Evolutionary conservation across 2,888 invertebrate genomes (phyloP).

Genomic region (Argyresthia albistria): DNA sequence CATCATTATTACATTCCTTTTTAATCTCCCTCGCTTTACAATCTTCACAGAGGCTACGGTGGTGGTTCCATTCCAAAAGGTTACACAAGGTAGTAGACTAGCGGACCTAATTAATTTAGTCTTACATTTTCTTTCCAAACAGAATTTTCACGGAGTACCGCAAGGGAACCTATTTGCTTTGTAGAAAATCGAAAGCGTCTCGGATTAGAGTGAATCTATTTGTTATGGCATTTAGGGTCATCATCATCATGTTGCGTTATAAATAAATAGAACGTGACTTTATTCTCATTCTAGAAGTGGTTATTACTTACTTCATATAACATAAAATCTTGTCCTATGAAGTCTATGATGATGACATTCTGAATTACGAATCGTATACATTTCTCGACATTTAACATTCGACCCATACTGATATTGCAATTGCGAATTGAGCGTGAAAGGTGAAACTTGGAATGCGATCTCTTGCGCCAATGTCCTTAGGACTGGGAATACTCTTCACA

Average conservation of each 20-base stretch:
- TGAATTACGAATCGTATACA: not conserved
- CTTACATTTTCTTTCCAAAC: too few relatives aligned
- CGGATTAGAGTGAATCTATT: slow-evolving; percentile 17
- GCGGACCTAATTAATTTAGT: not conserved
- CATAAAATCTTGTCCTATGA: too few relatives aligned
- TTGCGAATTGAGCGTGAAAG: slow-evolving; percentile 32
- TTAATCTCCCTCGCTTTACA: too few relatives aligned
- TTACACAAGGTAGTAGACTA: too few relatives aligned
- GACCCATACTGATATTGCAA: slow-evolving; percentile 31
- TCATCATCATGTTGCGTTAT: slow-evolving; percentile 7
- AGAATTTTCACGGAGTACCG: too few relatives aligned
- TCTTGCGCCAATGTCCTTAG: slow-evolving; percentile 3
- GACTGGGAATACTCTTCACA: slow-evolving; percentile 1
- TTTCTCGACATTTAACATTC: slow-evolving; percentile 34
- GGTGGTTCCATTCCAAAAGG: too few relatives aligned
- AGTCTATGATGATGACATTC: too few relatives aligned
- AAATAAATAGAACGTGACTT: not conserved
- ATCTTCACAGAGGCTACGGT: too few relatives aligned
- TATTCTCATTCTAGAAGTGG: too few relatives aligned
- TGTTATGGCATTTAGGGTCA: slow-evolving; percentile 19
- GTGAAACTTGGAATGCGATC: slow-evolving; percentile 39
- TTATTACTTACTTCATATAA: too few relatives aligned
- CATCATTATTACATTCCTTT: too few relatives aligned
- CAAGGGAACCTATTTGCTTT: too few relatives aligned
- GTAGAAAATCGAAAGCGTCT: slow-evolving; percentile 11